These are phyloP conservation scores for Ecliptopera silaceata DNA, from an alignment of 2,888 invertebrate species.

Conservation along the genomic window DNA sequence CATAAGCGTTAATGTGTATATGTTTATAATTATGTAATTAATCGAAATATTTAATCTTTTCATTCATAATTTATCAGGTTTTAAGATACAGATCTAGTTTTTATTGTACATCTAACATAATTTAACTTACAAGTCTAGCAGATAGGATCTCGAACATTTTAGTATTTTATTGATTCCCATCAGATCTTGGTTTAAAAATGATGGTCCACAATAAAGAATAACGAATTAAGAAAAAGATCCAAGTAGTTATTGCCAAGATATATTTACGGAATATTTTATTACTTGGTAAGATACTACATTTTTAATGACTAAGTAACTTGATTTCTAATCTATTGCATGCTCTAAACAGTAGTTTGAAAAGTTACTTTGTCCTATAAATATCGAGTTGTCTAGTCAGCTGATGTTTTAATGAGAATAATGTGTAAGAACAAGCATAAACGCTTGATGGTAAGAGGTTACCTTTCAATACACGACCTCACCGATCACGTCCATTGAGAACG, in stretches of 20 bases:
- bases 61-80: constrained; percentile 8
- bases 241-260: background rate
- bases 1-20: constrained; percentile 49
- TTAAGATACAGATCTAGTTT: background rate
- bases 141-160: background rate
- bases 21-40: constrained; percentile 13
- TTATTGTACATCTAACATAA: constrained; percentile 1
- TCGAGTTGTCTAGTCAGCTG: constrained; percentile 22
- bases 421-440: no score
- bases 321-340: no score
- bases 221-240: background rate
- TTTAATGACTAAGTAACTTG: no score
- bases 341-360: no score
- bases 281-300: no score
- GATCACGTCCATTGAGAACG: no score
- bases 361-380: no score
- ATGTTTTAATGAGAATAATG: no score
- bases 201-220: background rate
- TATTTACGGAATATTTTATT: no score
- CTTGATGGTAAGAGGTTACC: no score
- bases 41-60: constrained; percentile 7
- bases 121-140: background rate
- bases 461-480: no score
- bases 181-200: background rate
- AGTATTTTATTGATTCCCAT: background rate